Evolutionary conservation across 2,113 vertebrate genomes (phyloP).

Genomic region (Menura novaehollandiae): DNA sequence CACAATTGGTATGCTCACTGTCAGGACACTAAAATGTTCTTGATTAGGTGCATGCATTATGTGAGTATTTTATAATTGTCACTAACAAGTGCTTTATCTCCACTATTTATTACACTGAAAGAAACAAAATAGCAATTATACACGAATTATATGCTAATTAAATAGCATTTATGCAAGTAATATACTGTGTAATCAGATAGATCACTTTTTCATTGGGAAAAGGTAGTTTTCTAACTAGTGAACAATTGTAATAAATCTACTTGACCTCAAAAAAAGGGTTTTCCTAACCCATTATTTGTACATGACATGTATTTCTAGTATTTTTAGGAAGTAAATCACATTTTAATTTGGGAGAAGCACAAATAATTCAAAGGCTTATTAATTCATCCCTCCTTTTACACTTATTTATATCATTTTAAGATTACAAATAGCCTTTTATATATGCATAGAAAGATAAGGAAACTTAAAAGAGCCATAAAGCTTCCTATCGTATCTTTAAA

Average conservation of each 20-base stretch:
- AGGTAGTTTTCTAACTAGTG: background rate
- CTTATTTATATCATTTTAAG: background rate
- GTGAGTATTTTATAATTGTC: background rate
- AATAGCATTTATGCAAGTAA: background rate
- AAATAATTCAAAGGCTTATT: background rate
- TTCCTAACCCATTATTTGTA: background rate
- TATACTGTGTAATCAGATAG: background rate
- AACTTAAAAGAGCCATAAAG: background rate
- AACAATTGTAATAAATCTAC: background rate
- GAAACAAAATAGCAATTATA: constrained; percentile 17
- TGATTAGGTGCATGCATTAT: background rate
- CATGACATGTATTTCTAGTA: background rate
- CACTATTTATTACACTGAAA: constrained; percentile 3
- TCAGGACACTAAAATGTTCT: background rate
- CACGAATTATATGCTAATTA: constrained; percentile 1
- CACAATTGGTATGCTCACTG: background rate
- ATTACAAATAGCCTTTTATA: background rate
- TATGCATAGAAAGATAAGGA: background rate
- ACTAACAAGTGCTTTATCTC: constrained; percentile 10
- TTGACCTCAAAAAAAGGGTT: background rate
- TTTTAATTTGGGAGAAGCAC: background rate
- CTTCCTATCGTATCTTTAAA: background rate
- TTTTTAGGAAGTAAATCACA: background rate
- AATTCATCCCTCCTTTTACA: background rate
- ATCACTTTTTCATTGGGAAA: background rate